Evolutionary conservation across 1,140 invertebrate genomes (phyloP).

Genomic region (Homalodisca vitripennis): DNA sequence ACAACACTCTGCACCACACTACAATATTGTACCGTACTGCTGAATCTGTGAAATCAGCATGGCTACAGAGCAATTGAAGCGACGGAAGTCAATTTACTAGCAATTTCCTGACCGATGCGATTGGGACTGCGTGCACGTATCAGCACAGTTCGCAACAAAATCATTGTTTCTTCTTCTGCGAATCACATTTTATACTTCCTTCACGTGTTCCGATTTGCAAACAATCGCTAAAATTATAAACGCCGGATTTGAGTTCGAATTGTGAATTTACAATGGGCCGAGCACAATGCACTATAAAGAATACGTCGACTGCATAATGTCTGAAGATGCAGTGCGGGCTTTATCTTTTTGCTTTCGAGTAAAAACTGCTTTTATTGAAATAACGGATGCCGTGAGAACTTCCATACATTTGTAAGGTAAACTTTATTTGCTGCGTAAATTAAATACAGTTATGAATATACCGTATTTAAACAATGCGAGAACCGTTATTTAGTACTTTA

Average conservation of each 20-base stretch:
- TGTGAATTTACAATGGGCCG: neutral
- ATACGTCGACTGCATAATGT: neutral
- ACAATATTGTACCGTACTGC: too few species aligned
- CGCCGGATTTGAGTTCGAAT: neutral
- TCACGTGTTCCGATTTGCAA: constrained; percentile 20
- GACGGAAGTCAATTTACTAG: constrained; percentile 26
- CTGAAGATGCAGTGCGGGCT: too few species aligned
- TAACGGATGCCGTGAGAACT: too few species aligned
- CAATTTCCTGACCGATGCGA: constrained; percentile 25
- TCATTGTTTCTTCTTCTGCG: constrained; percentile 18
- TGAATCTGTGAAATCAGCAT: constrained; percentile 12
- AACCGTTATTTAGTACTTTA: too few species aligned
- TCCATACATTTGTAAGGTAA: too few species aligned
- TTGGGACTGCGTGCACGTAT: constrained; percentile 21
- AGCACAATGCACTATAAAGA: constrained; percentile 11
- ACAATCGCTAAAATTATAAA: constrained; percentile 12
- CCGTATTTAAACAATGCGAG: too few species aligned
- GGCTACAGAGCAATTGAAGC: neutral
- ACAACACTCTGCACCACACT: neutral
- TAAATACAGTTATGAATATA: too few species aligned
- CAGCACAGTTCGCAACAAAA: constrained; percentile 10
- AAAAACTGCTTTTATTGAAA: too few species aligned
- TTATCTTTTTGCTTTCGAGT: too few species aligned
- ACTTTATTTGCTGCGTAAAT: too few species aligned
- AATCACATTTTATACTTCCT: constrained; percentile 11